Evolutionary conservation across 2,797 vertebrate species (phyloP).

Genomic region (Muraenolepis orangiensis): DNA sequence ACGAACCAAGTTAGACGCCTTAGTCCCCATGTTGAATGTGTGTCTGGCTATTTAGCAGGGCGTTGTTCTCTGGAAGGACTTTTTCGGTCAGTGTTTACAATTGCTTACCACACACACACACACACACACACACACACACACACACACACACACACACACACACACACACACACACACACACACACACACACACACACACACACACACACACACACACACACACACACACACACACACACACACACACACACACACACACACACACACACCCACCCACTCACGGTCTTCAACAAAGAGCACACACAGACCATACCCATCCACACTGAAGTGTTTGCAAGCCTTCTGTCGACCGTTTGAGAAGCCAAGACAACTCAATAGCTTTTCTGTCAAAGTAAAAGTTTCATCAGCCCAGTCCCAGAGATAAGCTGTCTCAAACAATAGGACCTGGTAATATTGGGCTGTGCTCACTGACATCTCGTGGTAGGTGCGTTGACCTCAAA

Average conservation of each 20-base stretch:
- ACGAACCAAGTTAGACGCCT: too few relatives aligned
- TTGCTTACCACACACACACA: too few relatives aligned
- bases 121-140: too few relatives aligned
- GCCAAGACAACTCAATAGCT: background rate
- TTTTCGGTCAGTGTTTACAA: too few relatives aligned
- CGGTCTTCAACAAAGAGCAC: background rate
- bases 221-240: too few relatives aligned
- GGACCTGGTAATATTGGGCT: background rate
- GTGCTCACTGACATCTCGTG: background rate
- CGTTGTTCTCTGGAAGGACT: too few relatives aligned
- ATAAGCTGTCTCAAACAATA: background rate
- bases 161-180: too few relatives aligned
- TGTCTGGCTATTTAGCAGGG: too few relatives aligned
- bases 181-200: too few relatives aligned
- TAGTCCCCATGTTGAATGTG: too few relatives aligned
- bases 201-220: too few relatives aligned
- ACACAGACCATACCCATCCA: background rate
- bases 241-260: background rate
- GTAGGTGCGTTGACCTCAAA: background rate
- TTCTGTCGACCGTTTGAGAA: background rate
- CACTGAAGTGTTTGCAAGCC: background rate
- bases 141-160: too few relatives aligned
- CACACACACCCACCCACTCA: background rate
- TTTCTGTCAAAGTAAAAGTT: background rate
- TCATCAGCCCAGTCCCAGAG: background rate